Percentiles rank a stretch among this genome's conserved stretches.
Conservation (phyloP, 2,113 vertebrate genomes). For the Crotalus viridis region DNA sequence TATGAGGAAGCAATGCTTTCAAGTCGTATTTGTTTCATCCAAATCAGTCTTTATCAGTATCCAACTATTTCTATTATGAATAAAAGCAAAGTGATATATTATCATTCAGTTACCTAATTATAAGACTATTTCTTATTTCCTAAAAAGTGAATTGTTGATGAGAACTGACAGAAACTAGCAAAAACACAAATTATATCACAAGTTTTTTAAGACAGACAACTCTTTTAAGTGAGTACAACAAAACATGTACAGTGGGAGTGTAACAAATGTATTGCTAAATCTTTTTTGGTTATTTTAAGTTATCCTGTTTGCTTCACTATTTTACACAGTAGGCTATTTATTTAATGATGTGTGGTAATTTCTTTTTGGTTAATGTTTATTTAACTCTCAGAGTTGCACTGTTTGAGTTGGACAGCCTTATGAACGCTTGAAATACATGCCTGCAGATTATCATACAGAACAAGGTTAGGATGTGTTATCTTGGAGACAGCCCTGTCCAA, state of each 20-base stretch:
- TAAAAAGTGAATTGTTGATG: neutral
- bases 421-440: neutral
- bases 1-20: neutral
- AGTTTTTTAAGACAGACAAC: neutral
- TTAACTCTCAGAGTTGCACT: neutral
- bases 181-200: neutral
- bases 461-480: neutral
- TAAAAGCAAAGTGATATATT: neutral
- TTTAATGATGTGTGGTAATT: neutral
- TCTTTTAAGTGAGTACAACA: neutral
- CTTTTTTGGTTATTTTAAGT: neutral
- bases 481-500: neutral
- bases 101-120: neutral
- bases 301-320: neutral
- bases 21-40: neutral
- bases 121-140: neutral
- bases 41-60: neutral
- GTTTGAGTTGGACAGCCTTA: neutral
- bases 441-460: neutral
- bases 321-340: neutral
- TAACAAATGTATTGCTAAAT: neutral
- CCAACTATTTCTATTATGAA: neutral
- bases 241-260: neutral
- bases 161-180: neutral
- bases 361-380: neutral